Conservation (phyloP, 2,888 invertebrate species). For the Synanthedon vespiformis region DNA sequence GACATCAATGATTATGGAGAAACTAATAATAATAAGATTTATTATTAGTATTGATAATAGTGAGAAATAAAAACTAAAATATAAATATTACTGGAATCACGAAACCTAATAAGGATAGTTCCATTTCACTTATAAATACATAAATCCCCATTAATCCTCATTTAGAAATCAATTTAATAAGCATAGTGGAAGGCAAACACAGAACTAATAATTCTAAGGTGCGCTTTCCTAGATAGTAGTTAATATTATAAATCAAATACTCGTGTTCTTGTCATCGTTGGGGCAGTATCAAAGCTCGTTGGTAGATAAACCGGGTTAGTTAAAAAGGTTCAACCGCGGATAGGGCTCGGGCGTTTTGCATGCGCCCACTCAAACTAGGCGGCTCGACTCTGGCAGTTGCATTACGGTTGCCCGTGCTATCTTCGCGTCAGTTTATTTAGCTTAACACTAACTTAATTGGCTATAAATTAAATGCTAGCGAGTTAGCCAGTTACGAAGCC, state of each 20-base stretch:
- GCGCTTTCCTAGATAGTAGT: slow-evolving; percentile 36
- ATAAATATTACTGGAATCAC: not conserved
- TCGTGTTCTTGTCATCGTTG: slow-evolving; percentile 50
- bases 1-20: no score
- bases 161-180: slow-evolving; percentile 50
- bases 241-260: slow-evolving; percentile 51
- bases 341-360: slow-evolving; percentile 22
- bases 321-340: slow-evolving; percentile 29
- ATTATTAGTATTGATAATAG: no score
- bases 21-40: no score
- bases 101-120: slow-evolving; percentile 23
- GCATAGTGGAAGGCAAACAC: slow-evolving; percentile 39
- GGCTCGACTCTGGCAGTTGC: slow-evolving; percentile 29
- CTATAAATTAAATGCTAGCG: slow-evolving; percentile 58
- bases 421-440: slow-evolving; percentile 59
- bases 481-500: slow-evolving; percentile 45
- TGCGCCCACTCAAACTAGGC: slow-evolving; percentile 26
- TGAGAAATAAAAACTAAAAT: no score
- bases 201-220: slow-evolving; percentile 31
- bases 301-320: slow-evolving; percentile 35
- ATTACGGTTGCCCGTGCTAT: slow-evolving; percentile 50
- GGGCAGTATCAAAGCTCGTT: slow-evolving; percentile 40
- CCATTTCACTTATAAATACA: slow-evolving; percentile 29
- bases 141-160: slow-evolving; percentile 58
- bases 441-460: slow-evolving; percentile 65